phyloP scores from a whole-genome alignment of 2,113 vertebrate genomes.

The Coreoperca whiteheadi region DNA sequence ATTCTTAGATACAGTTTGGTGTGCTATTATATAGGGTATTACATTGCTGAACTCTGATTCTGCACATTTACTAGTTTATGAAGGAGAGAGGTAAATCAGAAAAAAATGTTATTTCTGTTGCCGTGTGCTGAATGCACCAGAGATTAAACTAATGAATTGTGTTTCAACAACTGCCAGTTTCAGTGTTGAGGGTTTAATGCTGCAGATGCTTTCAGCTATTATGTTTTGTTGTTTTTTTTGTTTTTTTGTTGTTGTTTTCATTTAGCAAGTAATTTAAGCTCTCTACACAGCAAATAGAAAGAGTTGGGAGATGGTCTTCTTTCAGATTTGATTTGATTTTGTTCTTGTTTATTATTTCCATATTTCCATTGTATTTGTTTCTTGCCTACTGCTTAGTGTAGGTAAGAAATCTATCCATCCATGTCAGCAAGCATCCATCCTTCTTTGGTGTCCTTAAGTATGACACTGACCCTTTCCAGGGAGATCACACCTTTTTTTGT shows the following conservation, averaged over 20 bases:
- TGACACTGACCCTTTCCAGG: neutral
- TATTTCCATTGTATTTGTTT: neutral
- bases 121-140: neutral
- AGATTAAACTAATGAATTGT: slow-evolving; percentile 39
- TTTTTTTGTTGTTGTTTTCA: neutral
- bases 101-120: neutral
- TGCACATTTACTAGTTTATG: slow-evolving; percentile 5
- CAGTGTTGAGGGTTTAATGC: neutral
- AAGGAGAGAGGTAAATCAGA: slow-evolving; percentile 9
- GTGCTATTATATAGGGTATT: slow-evolving; percentile 1
- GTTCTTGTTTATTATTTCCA: neutral
- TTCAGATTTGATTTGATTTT: neutral
- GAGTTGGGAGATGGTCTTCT: neutral
- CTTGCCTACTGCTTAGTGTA: too few species aligned
- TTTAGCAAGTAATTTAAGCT: slow-evolving; percentile 7
- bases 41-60: slow-evolving; percentile 5
- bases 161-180: slow-evolving; percentile 12
- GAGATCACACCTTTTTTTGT: neutral
- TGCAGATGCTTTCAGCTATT: neutral
- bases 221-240: neutral
- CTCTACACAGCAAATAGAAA: neutral
- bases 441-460: neutral
- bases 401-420: neutral
- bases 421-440: neutral
- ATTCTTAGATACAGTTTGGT: slow-evolving; percentile 1